Evolutionary conservation across 2,888 invertebrate species (phyloP).

Genomic region (Heliconius hortense): DNA sequence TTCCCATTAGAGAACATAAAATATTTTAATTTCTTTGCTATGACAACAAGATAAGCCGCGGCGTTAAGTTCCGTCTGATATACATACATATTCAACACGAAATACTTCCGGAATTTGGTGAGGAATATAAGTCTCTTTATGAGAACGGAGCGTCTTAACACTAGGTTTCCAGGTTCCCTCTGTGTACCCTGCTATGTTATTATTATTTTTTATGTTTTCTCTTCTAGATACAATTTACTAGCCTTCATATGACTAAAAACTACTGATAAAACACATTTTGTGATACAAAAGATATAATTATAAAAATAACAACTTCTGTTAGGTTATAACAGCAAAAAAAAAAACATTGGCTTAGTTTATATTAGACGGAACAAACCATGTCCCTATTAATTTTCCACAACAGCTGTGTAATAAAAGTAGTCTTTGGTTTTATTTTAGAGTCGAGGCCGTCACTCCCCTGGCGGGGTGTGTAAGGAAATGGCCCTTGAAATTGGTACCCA

Average conservation of each 20-base stretch:
- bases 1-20: too few species aligned
- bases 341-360: constrained; percentile 22
- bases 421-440: constrained; percentile 62
- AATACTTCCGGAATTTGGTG: too few species aligned
- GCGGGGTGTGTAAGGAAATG: constrained; percentile 72
- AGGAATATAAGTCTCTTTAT: too few species aligned
- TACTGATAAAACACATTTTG: background rate
- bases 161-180: too few species aligned
- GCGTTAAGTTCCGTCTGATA: too few species aligned
- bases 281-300: background rate
- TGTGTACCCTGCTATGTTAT: too few species aligned
- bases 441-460: constrained; percentile 47
- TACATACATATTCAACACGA: too few species aligned
- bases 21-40: too few species aligned
- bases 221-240: background rate
- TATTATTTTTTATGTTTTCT: too few species aligned
- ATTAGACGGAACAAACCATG: constrained; percentile 40
- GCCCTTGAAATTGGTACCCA: constrained; percentile 75
- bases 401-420: constrained; percentile 55
- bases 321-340: background rate
- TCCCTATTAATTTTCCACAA: constrained; percentile 52
- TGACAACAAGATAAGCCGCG: too few species aligned
- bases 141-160: too few species aligned
- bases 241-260: background rate
- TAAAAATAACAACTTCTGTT: background rate